Evolutionary conservation across 2,797 vertebrate genomes (phyloP).

Genomic region (Phaenicophaeus curvirostris): DNA sequence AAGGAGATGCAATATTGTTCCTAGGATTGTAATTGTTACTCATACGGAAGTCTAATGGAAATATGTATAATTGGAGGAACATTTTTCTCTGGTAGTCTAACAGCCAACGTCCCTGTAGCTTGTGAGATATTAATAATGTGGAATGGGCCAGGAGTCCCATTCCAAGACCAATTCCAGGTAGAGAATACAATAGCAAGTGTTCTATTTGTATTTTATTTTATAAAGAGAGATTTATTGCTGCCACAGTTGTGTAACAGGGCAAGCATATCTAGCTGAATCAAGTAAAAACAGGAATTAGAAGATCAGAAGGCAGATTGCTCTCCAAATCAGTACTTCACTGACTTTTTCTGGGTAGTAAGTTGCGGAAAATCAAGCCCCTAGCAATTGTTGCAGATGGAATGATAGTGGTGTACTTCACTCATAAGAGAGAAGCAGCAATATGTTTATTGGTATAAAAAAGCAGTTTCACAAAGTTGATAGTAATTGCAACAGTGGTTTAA

Average conservation of each 20-base stretch:
- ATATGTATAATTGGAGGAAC: background rate
- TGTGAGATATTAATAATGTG: background rate
- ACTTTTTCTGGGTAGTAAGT: background rate
- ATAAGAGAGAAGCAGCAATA: too few species aligned
- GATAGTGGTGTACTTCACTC: too few species aligned
- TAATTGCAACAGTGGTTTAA: too few species aligned
- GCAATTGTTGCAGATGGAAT: too few species aligned
- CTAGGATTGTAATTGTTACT: background rate
- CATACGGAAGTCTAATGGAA: background rate
- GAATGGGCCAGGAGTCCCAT: background rate
- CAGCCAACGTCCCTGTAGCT: background rate
- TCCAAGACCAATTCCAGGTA: background rate
- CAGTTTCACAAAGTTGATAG: too few species aligned
- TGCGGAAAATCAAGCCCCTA: background rate
- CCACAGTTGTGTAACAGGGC: background rate
- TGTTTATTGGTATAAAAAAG: too few species aligned
- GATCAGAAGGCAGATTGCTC: background rate
- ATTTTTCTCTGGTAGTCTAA: background rate
- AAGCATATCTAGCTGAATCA: background rate
- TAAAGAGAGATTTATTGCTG: background rate
- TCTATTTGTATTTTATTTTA: background rate
- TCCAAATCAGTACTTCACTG: background rate
- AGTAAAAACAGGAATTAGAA: background rate
- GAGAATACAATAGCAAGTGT: background rate
- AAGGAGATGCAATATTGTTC: background rate